A percentile compares a stretch with the other conserved stretches of the same genome.
Conservation (phyloP, 2,113 vertebrate genomes). For the Nothoprocta pentlandii region DNA sequence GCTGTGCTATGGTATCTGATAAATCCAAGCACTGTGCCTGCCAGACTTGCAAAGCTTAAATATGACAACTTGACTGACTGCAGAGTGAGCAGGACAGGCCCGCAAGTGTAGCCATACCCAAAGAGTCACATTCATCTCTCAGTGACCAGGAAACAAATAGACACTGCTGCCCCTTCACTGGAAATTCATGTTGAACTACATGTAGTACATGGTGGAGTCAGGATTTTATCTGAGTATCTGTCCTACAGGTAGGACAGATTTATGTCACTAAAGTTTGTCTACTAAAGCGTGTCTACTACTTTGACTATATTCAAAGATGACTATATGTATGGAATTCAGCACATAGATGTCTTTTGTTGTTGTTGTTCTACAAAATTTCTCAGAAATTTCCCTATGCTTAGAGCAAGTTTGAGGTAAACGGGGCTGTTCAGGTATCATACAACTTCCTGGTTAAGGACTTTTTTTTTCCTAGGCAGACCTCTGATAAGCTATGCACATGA, state of each 20-base stretch:
- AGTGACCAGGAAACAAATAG: not conserved
- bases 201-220: not conserved
- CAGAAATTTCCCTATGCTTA: not conserved
- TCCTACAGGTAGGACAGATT: not conserved
- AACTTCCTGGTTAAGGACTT: not conserved
- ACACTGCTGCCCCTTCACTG: not conserved
- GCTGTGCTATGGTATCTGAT: not conserved
- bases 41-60: not conserved
- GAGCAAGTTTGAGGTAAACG: not conserved
- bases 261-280: not conserved
- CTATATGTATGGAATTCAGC: not conserved
- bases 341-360: not conserved
- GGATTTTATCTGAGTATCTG: not conserved
- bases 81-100: not conserved
- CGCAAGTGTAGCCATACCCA: not conserved
- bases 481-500: not conserved
- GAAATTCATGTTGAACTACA: not conserved
- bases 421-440: not conserved
- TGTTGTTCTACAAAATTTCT: not conserved
- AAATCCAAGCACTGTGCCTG: not conserved
- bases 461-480: not conserved
- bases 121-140: not conserved
- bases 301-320: not conserved
- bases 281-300: not conserved
- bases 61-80: not conserved